Conservation (phyloP, 2,797 vertebrate genomes). For the Enteromius radiatus region DNA sequence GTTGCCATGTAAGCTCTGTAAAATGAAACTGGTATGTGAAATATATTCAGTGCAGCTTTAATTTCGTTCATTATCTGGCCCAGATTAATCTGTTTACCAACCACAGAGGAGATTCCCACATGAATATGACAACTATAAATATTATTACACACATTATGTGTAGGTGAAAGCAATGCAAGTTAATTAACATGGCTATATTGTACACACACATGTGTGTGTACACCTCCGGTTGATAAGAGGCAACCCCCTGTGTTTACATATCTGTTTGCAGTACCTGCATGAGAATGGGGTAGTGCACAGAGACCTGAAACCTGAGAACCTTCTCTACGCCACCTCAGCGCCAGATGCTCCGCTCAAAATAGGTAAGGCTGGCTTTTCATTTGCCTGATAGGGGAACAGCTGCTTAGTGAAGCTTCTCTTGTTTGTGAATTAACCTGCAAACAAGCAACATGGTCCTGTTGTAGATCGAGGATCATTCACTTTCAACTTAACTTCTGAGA, state of each 20-base stretch:
- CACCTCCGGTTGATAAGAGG: slow-evolving; percentile 19
- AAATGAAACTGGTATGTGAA: not conserved
- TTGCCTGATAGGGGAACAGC: not conserved
- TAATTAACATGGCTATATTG: slow-evolving; percentile 4
- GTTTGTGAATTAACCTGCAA: slow-evolving; percentile 16
- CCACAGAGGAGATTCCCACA: slow-evolving; percentile 1
- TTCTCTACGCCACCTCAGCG: slow-evolving; percentile 87
- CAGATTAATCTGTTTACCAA: slow-evolving; percentile 8
- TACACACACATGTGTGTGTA: slow-evolving; percentile 12
- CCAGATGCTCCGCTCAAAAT: slow-evolving; percentile 89
- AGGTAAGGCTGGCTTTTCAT: slow-evolving; percentile 67
- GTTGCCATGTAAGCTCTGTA: not conserved
- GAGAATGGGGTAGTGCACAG: slow-evolving; percentile 89
- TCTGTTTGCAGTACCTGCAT: slow-evolving; percentile 82
- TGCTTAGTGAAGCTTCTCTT: slow-evolving; percentile 19
- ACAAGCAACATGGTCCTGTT: not conserved
- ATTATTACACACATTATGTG: slow-evolving; percentile 19
- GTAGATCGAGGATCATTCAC: not conserved
- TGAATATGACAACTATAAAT: slow-evolving; percentile 22
- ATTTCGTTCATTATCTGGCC: not conserved
- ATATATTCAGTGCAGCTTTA: not conserved
- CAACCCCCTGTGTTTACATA: slow-evolving; percentile 42
- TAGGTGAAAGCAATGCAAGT: not conserved
- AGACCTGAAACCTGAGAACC: slow-evolving; percentile 89
- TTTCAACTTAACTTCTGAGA: not conserved